These are phyloP conservation scores for Dendrolimus kikuchii DNA, from an alignment of 1,140 invertebrate genomes.

Conservation along the genomic window DNA sequence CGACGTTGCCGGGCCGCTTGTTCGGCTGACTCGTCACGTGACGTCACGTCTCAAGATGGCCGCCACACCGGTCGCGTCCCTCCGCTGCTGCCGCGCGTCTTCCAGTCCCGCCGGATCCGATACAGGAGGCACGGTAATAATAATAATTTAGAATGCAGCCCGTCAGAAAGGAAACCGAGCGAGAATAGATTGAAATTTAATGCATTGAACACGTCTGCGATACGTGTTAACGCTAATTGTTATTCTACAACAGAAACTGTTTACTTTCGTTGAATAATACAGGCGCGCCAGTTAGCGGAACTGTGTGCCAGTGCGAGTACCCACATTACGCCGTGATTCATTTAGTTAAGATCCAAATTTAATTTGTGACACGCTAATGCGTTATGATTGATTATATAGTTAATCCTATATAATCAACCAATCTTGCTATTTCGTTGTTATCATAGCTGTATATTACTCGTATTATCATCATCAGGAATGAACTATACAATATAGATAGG, in stretches of 20 bases:
- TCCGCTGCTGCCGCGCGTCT: constrained; percentile 43
- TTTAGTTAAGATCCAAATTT: constrained; percentile 19
- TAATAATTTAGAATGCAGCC: constrained; percentile 64
- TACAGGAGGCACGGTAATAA: constrained; percentile 49
- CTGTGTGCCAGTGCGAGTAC: constrained; percentile 23
- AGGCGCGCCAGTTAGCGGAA: constrained; percentile 39
- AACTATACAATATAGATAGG: too few species aligned
- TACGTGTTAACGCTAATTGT: constrained; percentile 60
- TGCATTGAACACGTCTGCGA: constrained; percentile 52
- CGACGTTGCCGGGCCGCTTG: constrained; percentile 58
- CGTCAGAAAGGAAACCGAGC: constrained; percentile 62
- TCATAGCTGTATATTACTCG: too few species aligned
- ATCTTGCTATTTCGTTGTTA: too few species aligned
- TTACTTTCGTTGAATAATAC: constrained; percentile 67
- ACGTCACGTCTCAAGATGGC: constrained; percentile 72
- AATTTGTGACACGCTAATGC: background rate
- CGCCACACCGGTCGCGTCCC: constrained; percentile 57
- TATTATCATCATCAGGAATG: too few species aligned
- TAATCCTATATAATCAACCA: too few species aligned
- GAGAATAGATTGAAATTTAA: constrained; percentile 69
- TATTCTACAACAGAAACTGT: constrained; percentile 62
- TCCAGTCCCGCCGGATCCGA: constrained; percentile 60
- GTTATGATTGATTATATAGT: too few species aligned
- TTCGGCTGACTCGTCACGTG: constrained; percentile 69
- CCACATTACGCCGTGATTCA: constrained; percentile 29